A percentile compares a stretch with the other conserved stretches of the same genome.
Conservation (phyloP, 1,140 invertebrate species). For the Achroia grisella region DNA sequence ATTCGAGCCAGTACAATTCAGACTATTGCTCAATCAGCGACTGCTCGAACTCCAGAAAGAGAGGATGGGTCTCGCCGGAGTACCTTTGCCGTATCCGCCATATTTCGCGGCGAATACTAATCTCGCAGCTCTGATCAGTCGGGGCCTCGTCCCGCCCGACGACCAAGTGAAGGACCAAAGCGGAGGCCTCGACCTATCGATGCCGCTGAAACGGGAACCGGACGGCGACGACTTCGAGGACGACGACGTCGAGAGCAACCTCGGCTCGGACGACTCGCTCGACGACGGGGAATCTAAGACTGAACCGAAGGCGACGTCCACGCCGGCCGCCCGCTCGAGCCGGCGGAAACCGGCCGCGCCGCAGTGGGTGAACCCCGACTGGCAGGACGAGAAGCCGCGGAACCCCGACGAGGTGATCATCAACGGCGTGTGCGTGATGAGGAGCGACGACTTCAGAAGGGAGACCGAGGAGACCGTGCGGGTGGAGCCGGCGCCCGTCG, state of each 20-base stretch:
- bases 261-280: conserved; percentile 84
- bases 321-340: conserved; percentile 74
- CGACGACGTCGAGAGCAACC: conserved; percentile 83
- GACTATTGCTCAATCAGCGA: conserved; percentile 89
- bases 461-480: conserved; percentile 80
- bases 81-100: conserved; percentile 82
- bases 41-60: conserved; percentile 90
- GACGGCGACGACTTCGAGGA: conserved; percentile 83
- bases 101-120: conserved; percentile 84
- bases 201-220: conserved; percentile 85
- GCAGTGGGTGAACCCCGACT: conserved; percentile 97
- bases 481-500: conserved; percentile 81
- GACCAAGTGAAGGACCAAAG: conserved; percentile 83
- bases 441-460: conserved; percentile 81
- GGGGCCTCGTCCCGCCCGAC: conserved; percentile 75
- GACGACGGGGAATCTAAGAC: conserved; percentile 76
- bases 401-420: conserved; percentile 87
- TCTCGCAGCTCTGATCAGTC: conserved; percentile 80
- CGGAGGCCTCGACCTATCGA: conserved; percentile 86
- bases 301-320: conserved; percentile 58
- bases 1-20: conserved; percentile 94
- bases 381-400: conserved; percentile 81
- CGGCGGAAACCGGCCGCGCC: conserved; percentile 94
- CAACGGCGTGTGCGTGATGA: conserved; percentile 94
- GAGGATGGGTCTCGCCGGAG: conserved; percentile 81